Evolutionary conservation across 2,888 invertebrate genomes (phyloP), one percentile per base, ranked within the genome.

Genomic region (Hoplodrina ambigua): DNA sequence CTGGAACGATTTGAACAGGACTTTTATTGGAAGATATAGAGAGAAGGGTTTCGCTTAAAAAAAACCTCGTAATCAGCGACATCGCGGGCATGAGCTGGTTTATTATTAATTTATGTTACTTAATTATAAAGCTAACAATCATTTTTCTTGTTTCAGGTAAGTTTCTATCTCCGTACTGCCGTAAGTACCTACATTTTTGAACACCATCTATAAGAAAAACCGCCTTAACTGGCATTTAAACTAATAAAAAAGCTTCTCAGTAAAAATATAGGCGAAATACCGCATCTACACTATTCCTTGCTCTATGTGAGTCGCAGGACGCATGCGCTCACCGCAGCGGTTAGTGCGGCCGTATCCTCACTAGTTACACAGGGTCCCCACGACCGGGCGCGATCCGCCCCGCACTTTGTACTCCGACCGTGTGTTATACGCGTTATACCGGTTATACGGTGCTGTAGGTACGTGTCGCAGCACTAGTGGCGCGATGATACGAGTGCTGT

Each of bases 281-380:
- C 53, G 13, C 52, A 46, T 57, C 62, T 20, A 67, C 17, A 30
- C 4, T 1, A 30, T 67, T 72, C 20, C 13, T 59, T 46, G n/a
- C 5, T 81, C 76, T 76, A 19, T 15, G 72, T 8, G 4, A 0
- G 6, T 66, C 15, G 25, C 54, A 52, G 59, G 4, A 86, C 92
- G 92, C 92, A 90, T 88, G 92, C 92, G 92, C 83, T 72, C 71
- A 78, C 85, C 86, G 82, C 83, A 85, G 89, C 86, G 91, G 90
- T 88, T 89, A 87, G 86, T 83, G 81, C 86, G 85, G 78, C 75
- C 83, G 81, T 82, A 83, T 82, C 81, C 64, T 70, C 75, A 74
- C 80, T 75, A 80, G 79, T 76, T 74, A 78, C 75, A 72, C 61
- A 64, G 67, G 74, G 76, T 68, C 81, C 78, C 77, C 72, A 72